These are phyloP conservation scores for Phocides pigmalion DNA, from an alignment of 1,140 invertebrate genomes.

Conservation along the genomic window DNA sequence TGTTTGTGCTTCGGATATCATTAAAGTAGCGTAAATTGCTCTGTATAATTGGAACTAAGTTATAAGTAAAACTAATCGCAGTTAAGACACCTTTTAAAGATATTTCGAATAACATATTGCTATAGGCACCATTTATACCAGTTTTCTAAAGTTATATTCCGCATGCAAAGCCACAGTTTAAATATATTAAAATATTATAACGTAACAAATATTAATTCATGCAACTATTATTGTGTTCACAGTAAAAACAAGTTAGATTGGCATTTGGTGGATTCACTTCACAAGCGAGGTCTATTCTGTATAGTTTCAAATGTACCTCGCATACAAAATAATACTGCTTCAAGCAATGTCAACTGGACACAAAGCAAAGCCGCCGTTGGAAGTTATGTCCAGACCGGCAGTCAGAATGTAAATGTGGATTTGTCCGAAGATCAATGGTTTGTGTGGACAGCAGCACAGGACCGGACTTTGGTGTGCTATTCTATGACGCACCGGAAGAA, in stretches of 20 bases:
- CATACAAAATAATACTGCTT: constrained; percentile 36
- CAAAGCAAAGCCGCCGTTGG: neutral
- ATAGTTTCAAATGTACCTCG: constrained; percentile 60
- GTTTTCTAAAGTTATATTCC: too few species aligned
- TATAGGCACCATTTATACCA: too few species aligned
- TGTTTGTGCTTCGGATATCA: too few species aligned
- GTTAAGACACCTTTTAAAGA: too few species aligned
- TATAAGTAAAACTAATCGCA: too few species aligned
- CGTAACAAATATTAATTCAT: too few species aligned
- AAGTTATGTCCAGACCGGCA: neutral
- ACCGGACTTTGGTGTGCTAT: constrained; percentile 86
- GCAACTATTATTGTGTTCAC: constrained; percentile 32
- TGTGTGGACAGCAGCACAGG: constrained; percentile 87
- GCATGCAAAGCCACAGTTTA: too few species aligned
- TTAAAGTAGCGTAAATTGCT: too few species aligned
- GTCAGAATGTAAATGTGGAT: neutral
- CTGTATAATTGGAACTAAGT: too few species aligned
- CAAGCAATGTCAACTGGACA: neutral
- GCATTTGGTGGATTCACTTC: constrained; percentile 51
- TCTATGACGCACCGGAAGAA: constrained; percentile 69
- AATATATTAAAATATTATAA: too few species aligned
- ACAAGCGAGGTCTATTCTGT: constrained; percentile 58
- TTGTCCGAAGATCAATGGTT: constrained; percentile 42
- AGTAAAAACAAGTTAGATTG: constrained; percentile 67
- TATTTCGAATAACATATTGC: too few species aligned